Base-by-base conservation (phyloP, 92 coral and sea anemone genomes). In the Scolanthus callimorphus region DNA sequence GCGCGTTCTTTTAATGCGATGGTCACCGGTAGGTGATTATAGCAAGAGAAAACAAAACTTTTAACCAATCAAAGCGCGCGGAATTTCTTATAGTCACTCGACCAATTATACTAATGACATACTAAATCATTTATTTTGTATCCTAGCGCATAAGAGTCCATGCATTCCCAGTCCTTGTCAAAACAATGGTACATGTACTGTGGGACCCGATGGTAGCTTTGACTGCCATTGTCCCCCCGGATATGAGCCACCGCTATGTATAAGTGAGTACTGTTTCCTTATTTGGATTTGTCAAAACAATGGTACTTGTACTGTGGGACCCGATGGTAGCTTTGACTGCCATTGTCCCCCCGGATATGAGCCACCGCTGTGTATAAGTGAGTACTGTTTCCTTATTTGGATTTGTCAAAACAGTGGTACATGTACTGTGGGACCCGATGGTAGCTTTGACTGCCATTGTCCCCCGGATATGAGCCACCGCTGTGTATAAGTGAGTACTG, bases 281-380 rank as follows among this genome's bases (percentile, higher is more conserved):
- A n/a, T n/a, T n/a, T n/a, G n/a, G n/a, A n/a, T n/a, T 13, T 91
- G 97, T 55, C 59, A 67, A 23, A 86, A 91, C 68, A 74, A 88
- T 52, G 97, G 76, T 9, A 86, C 94, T 2, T 91, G 97, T 49
- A 71, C 55, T 2, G 76, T 31, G 20, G 97, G 91, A 4, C 85
- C 86, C 8, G 97, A 81, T 31, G 82, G 65, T 17, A 91, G 97
- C 67, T 91, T 74, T 71, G 97, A 91, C 20, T 91, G 97, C 51
- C 48, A 41, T 47, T 91, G 97, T 53, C 82, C 83, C 0, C 70
- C 80, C 9, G 97, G 91, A 9, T 91, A 67, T 48, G 60, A 63
- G 17, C 95, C 95, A 2, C 97, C 97, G 3, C 59, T 86, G 29
- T 91, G 97, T 39, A 73, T 63, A 75, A 65, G 97, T 91, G 65